Evolutionary conservation across 2,113 vertebrate genomes (phyloP), one percentile per base, ranked within the genome.

Genomic region (Dolichotis patagonum): DNA sequence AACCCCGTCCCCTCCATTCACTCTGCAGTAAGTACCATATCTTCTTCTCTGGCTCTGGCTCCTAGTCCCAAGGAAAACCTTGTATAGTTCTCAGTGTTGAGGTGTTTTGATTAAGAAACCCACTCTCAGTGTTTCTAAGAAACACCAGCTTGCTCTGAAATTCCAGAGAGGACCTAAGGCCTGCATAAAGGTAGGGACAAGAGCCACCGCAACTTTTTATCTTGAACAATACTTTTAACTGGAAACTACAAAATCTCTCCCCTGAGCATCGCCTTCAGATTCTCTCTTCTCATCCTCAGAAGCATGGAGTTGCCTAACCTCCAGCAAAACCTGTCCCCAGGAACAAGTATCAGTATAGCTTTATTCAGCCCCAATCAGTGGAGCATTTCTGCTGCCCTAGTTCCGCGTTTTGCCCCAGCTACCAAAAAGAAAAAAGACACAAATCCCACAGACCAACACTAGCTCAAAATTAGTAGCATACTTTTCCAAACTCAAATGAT

Each of bases 1-100:
- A 54, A 26, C 11, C 14, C 24, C 22, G 17, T 43, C 14, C 35
- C 30, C 17, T 60, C 52, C 10, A 24, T 26, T 63, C 22, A 75
- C 3, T 19, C 2, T 30, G 9, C 43, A 20, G 0, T 2, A 19
- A 3, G 35, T 69, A 19, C 43, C 32, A 0, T 17, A 5, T 41
- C 71, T 88, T 91, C 28, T 75, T 75, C 41, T 77, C 62, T 7
- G 26, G 26, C 65, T 43, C 54, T 19, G 17, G 24, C 1, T 38
- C 17, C 30, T 9, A 41, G 16, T 11, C 73, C 8, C 13, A 7
- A 0, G 3, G 60, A 19, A 9, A 82, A 10, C 1, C 24, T 83
- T 67, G 82, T 63, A 41, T 3, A 41, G 9, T 52, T 86, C 49
- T 41, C 58, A 30, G 16, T n/a, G 24, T 19, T 77, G 20, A 58